These are phyloP conservation scores for Gadus chalcogrammus DNA, from an alignment of 2,113 vertebrate genomes.

Conservation along the genomic window DNA sequence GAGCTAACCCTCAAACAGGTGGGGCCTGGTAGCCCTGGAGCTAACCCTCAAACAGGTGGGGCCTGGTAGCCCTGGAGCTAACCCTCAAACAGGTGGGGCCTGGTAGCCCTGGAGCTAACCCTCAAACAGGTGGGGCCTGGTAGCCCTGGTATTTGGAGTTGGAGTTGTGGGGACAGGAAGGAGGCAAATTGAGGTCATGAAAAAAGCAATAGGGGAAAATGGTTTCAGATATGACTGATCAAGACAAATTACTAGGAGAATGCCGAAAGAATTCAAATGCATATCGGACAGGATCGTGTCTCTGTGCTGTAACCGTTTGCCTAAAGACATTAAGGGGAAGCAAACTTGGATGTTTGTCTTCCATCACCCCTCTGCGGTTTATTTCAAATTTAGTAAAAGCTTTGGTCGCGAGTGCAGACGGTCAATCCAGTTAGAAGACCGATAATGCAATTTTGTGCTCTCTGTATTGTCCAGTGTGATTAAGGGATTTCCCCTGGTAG, in stretches of 20 bases:
- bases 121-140: too few relatives aligned
- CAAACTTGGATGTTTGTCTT: neutral
- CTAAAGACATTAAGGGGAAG: conserved; percentile 2
- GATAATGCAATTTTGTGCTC: neutral
- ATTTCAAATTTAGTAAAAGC: neutral
- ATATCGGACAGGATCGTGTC: too few relatives aligned
- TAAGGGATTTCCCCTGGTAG: neutral
- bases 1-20: conserved; percentile 53
- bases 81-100: too few relatives aligned
- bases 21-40: neutral
- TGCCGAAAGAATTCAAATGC: too few relatives aligned
- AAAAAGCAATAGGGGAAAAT: neutral
- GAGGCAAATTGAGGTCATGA: too few relatives aligned
- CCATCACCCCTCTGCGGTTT: neutral
- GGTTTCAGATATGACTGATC: neutral
- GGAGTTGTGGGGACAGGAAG: too few relatives aligned
- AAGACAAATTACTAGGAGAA: too few relatives aligned
- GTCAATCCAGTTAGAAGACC: neutral
- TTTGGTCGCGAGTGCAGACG: neutral
- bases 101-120: too few relatives aligned
- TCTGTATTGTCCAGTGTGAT: neutral
- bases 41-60: too few relatives aligned
- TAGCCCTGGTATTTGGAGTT: too few relatives aligned
- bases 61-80: too few relatives aligned
- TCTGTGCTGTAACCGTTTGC: too few relatives aligned